Evolutionary conservation across 2,797 vertebrate species (phyloP).

Genomic region (Amniataba percoides): DNA sequence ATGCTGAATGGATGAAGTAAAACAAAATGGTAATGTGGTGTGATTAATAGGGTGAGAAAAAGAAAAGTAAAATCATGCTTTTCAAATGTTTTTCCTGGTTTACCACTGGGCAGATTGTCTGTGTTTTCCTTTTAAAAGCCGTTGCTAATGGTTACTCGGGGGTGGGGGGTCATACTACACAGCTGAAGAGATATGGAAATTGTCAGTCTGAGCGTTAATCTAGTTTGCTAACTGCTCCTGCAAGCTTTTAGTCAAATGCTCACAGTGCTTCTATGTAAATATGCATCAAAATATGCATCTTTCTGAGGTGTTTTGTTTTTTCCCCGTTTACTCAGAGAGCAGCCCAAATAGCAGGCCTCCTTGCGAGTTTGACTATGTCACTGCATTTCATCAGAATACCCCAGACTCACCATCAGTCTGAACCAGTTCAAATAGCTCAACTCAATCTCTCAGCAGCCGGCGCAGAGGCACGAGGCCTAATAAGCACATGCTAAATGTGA

Average conservation of each 20-base stretch:
- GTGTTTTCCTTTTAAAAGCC: not conserved
- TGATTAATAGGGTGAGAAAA: not conserved
- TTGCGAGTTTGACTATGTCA: slow-evolving; percentile 76
- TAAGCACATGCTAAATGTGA: slow-evolving; percentile 83
- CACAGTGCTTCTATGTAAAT: slow-evolving; percentile 27
- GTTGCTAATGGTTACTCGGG: not conserved
- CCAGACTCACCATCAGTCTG: slow-evolving; percentile 82
- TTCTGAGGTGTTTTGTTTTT: slow-evolving; percentile 61
- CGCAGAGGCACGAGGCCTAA: slow-evolving; percentile 78
- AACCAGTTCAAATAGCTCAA: slow-evolving; percentile 81
- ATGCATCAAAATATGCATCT: slow-evolving; percentile 26
- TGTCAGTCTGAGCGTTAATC: slow-evolving; percentile 1
- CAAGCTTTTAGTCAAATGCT: slow-evolving; percentile 21
- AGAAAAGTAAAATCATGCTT: not conserved
- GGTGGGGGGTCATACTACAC: not conserved
- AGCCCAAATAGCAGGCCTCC: slow-evolving; percentile 55
- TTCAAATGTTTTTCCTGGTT: not conserved
- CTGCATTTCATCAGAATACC: slow-evolving; percentile 86
- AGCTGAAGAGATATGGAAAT: not conserved
- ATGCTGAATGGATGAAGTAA: not conserved
- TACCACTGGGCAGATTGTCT: not conserved
- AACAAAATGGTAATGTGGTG: not conserved
- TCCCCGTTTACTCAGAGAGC: slow-evolving; percentile 46
- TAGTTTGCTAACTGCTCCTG: slow-evolving; percentile 12
- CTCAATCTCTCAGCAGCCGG: slow-evolving; percentile 80